Evolutionary conservation across 2,888 invertebrate species (phyloP).

Genomic region (Drosophila neonasuta): DNA sequence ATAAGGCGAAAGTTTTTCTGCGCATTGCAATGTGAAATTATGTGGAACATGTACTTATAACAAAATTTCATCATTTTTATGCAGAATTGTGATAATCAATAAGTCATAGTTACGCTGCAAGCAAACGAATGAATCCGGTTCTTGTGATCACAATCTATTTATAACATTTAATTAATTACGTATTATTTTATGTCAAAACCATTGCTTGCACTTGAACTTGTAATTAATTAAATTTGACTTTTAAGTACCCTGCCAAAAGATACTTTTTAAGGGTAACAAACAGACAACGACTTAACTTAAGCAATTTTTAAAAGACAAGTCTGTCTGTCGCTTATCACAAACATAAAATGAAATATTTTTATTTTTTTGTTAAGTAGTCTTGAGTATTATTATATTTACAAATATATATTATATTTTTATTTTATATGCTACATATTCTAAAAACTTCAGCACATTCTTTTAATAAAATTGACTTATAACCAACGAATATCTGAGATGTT

Average conservation of each 20-base stretch:
- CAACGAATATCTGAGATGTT: too few species aligned
- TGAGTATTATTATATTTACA: too few species aligned
- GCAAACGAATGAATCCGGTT: slow-evolving; percentile 3
- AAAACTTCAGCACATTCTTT: too few species aligned
- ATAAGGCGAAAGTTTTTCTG: neutral
- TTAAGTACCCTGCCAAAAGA: neutral
- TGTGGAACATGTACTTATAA: neutral
- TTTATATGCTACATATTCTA: too few species aligned
- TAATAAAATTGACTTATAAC: too few species aligned
- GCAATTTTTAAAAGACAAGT: too few species aligned
- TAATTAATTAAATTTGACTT: neutral
- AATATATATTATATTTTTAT: neutral
- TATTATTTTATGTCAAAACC: slow-evolving; percentile 7
- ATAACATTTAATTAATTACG: slow-evolving; percentile 6
- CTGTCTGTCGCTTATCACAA: too few species aligned
- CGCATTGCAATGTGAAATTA: slow-evolving; percentile 6
- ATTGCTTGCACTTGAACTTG: neutral
- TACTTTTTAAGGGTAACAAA: neutral
- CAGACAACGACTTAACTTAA: too few species aligned
- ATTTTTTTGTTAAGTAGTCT: too few species aligned
- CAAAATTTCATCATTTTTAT: slow-evolving; percentile 14
- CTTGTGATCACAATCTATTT: slow-evolving; percentile 9
- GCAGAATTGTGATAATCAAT: slow-evolving; percentile 3
- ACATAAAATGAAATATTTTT: too few species aligned
- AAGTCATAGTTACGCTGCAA: neutral